Conservation (phyloP, 1,140 invertebrate species). For the Drosophila obscura region DNA sequence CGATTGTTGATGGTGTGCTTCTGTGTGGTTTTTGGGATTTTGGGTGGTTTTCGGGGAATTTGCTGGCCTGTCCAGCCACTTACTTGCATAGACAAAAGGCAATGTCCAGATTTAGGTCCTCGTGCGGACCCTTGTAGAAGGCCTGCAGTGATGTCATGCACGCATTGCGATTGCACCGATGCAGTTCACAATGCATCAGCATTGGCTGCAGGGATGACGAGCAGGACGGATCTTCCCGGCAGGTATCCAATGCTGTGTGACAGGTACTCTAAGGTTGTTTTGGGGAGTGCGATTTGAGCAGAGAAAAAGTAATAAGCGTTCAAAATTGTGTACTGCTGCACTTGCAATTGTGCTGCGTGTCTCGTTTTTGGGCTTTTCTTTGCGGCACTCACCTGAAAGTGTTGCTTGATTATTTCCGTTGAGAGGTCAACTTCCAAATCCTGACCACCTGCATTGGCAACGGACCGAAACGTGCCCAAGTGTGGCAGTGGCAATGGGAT, state of each 20-base stretch:
- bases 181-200: conserved; percentile 90
- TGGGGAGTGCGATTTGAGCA: conserved; percentile 4
- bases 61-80: conserved; percentile 83
- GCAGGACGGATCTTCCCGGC: conserved; percentile 91
- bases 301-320: conserved; percentile 41
- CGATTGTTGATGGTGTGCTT: conserved; percentile 10
- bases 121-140: conserved; percentile 91
- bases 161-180: conserved; percentile 90
- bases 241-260: conserved; percentile 89
- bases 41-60: conserved; percentile 1
- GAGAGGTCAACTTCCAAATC: conserved; percentile 83
- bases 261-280: conserved; percentile 87
- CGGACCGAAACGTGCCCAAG: conserved; percentile 75
- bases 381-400: conserved; percentile 80
- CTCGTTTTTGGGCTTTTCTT: conserved; percentile 36
- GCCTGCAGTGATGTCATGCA: conserved; percentile 94
- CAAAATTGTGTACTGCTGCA: conserved; percentile 53
- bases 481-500: conserved; percentile 46
- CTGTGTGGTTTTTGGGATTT: conserved; percentile 12
- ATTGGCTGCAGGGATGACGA: conserved; percentile 90
- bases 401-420: conserved; percentile 84
- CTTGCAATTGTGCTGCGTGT: conserved; percentile 39
- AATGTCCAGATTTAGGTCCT: conserved; percentile 92
- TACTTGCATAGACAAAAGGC: conserved; percentile 97
- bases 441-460: conserved; percentile 76